Base-by-base conservation (phyloP, 2,113 vertebrate genomes). In the Asarcornis scutulata region DNA sequence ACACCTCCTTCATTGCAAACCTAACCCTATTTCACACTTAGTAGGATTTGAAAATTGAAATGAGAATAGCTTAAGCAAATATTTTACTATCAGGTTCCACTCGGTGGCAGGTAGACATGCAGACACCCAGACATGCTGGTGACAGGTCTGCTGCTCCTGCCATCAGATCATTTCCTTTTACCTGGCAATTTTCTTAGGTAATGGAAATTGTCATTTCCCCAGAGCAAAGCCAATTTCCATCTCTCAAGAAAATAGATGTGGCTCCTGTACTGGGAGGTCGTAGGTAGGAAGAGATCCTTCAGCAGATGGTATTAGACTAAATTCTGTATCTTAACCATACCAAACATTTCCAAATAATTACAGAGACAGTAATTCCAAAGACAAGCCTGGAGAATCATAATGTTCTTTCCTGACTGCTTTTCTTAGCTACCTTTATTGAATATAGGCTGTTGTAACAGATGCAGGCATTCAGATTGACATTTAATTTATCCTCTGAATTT, bases 21-120 rank as follows among this genome's bases (percentile, higher is more conserved):
- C 32, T 83, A 92, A 92, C 2, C 3, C 52, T 75, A 64, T 96
- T 97, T 97, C 96, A 95, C 96, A 96, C 93, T 93, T 87, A 91
- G 77, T 21, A 72, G 74, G 78, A 78, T 87, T 40, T 86, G 81
- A 91, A 94, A 91, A 95, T 86, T 88, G 84, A 91, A 92, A 92
- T 66, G 69, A 87, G 42, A 75, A 40, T 17, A 78, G 26, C 36
- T 89, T 68, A 79, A 86, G 29, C 74, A 64, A 95, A 79, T 64
- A 84, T 32, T 75, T 91, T 82, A 25, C 52, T 67, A 34, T n/a
- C 77, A 20, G 55, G 22, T 58, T 88, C 56, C 55, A 25, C 66
- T 89, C 38, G 56, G 36, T 72, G 68, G 26, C 72, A 72, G 31
- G 34, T 56, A 74, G 73, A 36, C 20, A 58, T 4, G 22, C 63